Evolutionary conservation across 2,797 vertebrate species (phyloP).

Genomic region (Halcyon smyrnensis): DNA sequence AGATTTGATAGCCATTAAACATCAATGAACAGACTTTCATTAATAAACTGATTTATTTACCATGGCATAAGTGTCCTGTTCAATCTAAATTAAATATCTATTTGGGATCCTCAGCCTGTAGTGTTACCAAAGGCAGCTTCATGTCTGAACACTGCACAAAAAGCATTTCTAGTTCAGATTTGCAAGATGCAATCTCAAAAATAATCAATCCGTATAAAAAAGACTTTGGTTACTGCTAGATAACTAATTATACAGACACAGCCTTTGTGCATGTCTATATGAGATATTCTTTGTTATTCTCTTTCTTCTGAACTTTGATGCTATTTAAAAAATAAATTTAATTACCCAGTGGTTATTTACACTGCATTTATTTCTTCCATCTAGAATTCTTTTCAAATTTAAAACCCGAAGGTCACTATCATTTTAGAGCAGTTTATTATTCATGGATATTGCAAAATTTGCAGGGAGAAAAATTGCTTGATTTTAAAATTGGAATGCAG

Average conservation of each 20-base stretch:
- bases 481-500: conserved; percentile 33
- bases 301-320: conserved; percentile 48
- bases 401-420: conserved; percentile 48
- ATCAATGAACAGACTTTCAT: conserved; percentile 73
- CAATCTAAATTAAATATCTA: conserved; percentile 81
- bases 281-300: background rate
- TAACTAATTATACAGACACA: conserved; percentile 38
- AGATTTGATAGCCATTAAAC: conserved; percentile 75
- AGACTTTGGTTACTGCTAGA: conserved; percentile 46
- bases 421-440: conserved; percentile 46
- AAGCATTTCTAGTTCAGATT: conserved; percentile 71
- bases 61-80: conserved; percentile 68
- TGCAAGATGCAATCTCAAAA: conserved; percentile 64
- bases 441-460: conserved; percentile 33
- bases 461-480: conserved; percentile 16
- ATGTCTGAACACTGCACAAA: conserved; percentile 51
- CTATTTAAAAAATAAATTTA: conserved; percentile 21
- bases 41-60: conserved; percentile 81
- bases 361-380: conserved; percentile 43
- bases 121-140: conserved; percentile 70
- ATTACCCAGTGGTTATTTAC: conserved; percentile 52
- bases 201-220: conserved; percentile 49
- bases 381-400: conserved; percentile 55
- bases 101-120: conserved; percentile 69
- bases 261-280: background rate